Evolutionary conservation across 2,888 invertebrate species (phyloP), one percentile per base, ranked within the genome.

Genomic region (Chalcis sispes): DNA sequence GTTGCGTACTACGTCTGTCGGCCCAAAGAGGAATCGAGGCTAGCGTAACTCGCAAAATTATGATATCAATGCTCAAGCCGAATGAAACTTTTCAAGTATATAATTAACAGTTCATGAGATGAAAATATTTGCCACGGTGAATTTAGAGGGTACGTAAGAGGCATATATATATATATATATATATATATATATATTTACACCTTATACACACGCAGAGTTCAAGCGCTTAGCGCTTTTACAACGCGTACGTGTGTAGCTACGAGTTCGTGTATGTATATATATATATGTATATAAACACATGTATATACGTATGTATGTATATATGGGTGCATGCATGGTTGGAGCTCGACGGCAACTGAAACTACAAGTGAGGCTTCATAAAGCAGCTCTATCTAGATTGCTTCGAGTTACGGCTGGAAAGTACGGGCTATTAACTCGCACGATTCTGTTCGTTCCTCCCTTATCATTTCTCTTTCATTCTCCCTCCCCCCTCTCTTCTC

Each of bases 401-500:
- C 76, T 78, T 67, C 67, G 61, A 83, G 82, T 83, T 84, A 83
- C 80, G 81, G 75, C 76, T 77, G 79, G 70, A 81, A 83, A 82
- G 82, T 81, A 84, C 81, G 75, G 79, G 77, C 82, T 84, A 83
- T 85, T 85, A 85, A 84, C 80, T 83, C 79, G 74, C 79, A 71
- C 79, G 18, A 70, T 65, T 71, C 76, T 69, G 69, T 50, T 65
- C 69, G 62, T 42, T 69, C 50, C 48, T 56, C 46, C 29, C 54
- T 62, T 72, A 61, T 77, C 77, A 42, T 58, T 52, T 29, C 65
- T 48, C 59, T 2, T 27, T 42, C 18, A 4, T 23, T 27, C 46
- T 52, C 40, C 32, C 27, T 36, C 56, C 42, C 40, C n/a, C n/a
- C n/a, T n/a, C n/a, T n/a, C n/a, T n/a, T n/a, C n/a, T n/a, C n/a